Evolutionary conservation across 1,140 invertebrate genomes (phyloP).

Genomic region (Papilio glaucus): DNA sequence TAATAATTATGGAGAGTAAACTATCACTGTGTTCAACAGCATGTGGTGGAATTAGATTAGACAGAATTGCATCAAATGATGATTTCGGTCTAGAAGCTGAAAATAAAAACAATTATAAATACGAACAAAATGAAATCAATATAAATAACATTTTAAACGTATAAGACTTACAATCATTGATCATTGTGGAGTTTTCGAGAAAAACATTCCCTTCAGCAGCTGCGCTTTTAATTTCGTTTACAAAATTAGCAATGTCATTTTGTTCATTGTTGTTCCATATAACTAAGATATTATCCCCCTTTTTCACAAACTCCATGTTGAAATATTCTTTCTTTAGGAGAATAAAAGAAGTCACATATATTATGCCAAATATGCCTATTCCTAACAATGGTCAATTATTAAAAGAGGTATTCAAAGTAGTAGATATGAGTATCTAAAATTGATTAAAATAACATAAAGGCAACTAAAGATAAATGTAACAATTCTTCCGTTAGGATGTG

Average conservation of each 20-base stretch:
- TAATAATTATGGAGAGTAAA: constrained; percentile 82
- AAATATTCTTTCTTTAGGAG: not conserved
- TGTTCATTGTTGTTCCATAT: constrained; percentile 72
- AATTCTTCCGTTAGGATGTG: too few relatives aligned
- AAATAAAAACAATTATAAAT: constrained; percentile 45
- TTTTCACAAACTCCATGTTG: constrained; percentile 72
- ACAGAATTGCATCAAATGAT: constrained; percentile 85
- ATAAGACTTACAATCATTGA: constrained; percentile 65
- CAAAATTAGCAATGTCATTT: constrained; percentile 66
- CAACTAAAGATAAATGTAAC: too few relatives aligned
- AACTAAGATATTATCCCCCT: constrained; percentile 67
- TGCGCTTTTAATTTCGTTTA: constrained; percentile 64
- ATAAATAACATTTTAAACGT: constrained; percentile 25
- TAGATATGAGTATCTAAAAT: too few relatives aligned
- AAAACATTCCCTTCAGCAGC: constrained; percentile 59
- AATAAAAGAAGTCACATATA: constrained; percentile 18
- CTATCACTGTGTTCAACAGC: constrained; percentile 76
- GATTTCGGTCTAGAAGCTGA: constrained; percentile 83
- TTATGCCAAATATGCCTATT: too few relatives aligned
- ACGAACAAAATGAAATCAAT: constrained; percentile 27
- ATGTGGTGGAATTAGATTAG: constrained; percentile 79
- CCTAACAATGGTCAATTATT: too few relatives aligned
- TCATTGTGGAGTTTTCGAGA: constrained; percentile 79
- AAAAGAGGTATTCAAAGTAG: too few relatives aligned
- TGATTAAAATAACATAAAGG: too few relatives aligned